These are phyloP conservation scores for Anticlea derivata DNA, from an alignment of 2,888 invertebrate species.

Conservation along the genomic window DNA sequence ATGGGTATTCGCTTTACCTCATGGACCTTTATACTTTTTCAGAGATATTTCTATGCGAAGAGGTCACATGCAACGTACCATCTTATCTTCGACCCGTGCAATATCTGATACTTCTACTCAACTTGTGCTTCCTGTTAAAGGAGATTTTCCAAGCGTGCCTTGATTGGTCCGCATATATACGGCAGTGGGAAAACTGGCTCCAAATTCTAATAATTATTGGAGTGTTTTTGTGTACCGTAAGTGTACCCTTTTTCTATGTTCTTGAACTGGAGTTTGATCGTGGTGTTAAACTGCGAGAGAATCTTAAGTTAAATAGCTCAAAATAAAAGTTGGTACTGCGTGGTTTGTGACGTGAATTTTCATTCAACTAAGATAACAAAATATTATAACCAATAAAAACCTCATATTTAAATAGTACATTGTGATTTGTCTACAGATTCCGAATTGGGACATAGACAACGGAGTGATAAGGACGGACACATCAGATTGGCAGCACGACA, in stretches of 20 bases:
- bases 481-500: constrained; percentile 90
- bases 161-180: constrained; percentile 87
- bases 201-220: constrained; percentile 90
- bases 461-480: constrained; percentile 61
- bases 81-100: constrained; percentile 76
- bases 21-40: constrained; percentile 42
- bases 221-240: constrained; percentile 87
- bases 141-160: constrained; percentile 92
- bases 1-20: too few species aligned
- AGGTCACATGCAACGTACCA: constrained; percentile 66
- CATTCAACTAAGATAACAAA: too few species aligned
- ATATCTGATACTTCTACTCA: constrained; percentile 86
- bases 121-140: constrained; percentile 86
- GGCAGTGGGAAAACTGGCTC: constrained; percentile 93
- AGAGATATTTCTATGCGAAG: constrained; percentile 82
- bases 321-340: too few species aligned
- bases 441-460: constrained; percentile 64
- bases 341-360: too few species aligned
- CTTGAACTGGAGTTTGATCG: not conserved
- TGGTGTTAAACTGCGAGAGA: too few species aligned
- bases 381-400: too few species aligned
- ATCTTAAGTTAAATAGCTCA: too few species aligned
- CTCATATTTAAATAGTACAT: not conserved
- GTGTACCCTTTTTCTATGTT: constrained; percentile 31
- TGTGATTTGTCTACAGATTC: constrained; percentile 55